Evolutionary conservation across 1,140 invertebrate species (phyloP).

Genomic region (Bombyx mori): DNA sequence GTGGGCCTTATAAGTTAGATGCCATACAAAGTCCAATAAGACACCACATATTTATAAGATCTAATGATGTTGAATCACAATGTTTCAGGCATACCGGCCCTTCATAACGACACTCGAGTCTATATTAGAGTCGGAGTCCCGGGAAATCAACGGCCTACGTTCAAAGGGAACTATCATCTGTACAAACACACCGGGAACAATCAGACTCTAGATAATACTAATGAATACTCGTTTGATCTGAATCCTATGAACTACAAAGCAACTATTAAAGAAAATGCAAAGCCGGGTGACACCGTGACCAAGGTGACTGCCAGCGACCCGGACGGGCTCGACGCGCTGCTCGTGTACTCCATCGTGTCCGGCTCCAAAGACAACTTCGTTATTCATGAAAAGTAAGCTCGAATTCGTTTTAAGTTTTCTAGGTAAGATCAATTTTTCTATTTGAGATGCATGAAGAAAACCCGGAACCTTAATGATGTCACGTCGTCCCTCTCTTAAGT

Average conservation of each 20-base stretch:
- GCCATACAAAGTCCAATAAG: not conserved
- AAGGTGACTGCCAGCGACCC: slow-evolving; percentile 81
- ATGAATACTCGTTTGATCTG: slow-evolving; percentile 58
- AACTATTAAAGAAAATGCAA: slow-evolving; percentile 79
- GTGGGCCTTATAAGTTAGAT: slow-evolving; percentile 32
- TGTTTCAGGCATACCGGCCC: slow-evolving; percentile 70
- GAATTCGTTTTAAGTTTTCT: no score
- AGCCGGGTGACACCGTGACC: slow-evolving; percentile 78
- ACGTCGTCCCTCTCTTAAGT: no score
- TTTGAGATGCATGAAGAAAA: no score
- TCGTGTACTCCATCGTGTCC: slow-evolving; percentile 81
- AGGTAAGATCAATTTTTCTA: no score
- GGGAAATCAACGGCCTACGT: slow-evolving; percentile 83
- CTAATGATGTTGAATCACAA: not conserved
- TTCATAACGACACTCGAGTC: slow-evolving; percentile 77
- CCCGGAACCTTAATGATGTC: no score
- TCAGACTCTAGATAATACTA: slow-evolving; percentile 34
- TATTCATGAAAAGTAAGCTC: slow-evolving; percentile 77
- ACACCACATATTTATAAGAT: not conserved
- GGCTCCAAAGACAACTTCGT: slow-evolving; percentile 87
- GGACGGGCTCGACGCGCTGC: slow-evolving; percentile 79
- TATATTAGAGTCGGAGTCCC: slow-evolving; percentile 81
- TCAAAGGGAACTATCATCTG: slow-evolving; percentile 78
- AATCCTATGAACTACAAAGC: slow-evolving; percentile 79
- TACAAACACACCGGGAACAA: slow-evolving; percentile 53